A percentile compares a stretch with the other conserved stretches of the same genome.
phyloP scores from a whole-genome alignment of 2,797 vertebrate genomes.

The Argyrosomus regius region DNA sequence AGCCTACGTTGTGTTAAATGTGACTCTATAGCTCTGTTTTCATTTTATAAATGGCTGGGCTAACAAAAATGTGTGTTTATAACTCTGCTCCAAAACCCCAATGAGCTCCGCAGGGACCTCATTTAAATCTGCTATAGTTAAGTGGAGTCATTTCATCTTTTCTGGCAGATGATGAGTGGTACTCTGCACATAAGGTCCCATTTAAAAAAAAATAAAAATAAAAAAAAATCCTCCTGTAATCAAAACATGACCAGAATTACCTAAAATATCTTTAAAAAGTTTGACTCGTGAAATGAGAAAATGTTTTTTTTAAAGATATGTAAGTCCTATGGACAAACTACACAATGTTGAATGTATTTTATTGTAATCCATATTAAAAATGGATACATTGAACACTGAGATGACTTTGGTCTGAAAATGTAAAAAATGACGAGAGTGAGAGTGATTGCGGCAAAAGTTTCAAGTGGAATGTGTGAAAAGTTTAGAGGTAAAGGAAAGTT shows the following conservation, averaged over 20 bases:
- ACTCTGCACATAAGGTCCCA: neutral
- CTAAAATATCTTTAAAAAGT: neutral
- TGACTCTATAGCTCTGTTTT: slow-evolving; percentile 41
- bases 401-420: slow-evolving; percentile 14
- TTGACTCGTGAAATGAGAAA: slow-evolving; percentile 9
- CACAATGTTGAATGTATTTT: slow-evolving; percentile 52
- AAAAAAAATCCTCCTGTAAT: neutral
- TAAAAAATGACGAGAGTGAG: slow-evolving; percentile 28
- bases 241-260: slow-evolving; percentile 12
- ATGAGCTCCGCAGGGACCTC: slow-evolving; percentile 8
- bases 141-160: neutral
- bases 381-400: slow-evolving; percentile 34
- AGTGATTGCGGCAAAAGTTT: slow-evolving; percentile 16
- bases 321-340: slow-evolving; percentile 66
- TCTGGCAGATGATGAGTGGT: slow-evolving; percentile 7
- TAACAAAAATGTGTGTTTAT: slow-evolving; percentile 2
- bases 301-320: slow-evolving; percentile 31
- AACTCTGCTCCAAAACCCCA: slow-evolving; percentile 16
- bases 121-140: neutral
- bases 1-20: slow-evolving; percentile 8
- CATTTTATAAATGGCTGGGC: slow-evolving; percentile 40
- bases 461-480: slow-evolving; percentile 41
- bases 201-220: neutral
- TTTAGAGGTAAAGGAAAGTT: slow-evolving; percentile 66
- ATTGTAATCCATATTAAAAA: slow-evolving; percentile 54